phyloP scores from a whole-genome alignment of 1,140 invertebrate genomes.

The Papilio machaon region DNA sequence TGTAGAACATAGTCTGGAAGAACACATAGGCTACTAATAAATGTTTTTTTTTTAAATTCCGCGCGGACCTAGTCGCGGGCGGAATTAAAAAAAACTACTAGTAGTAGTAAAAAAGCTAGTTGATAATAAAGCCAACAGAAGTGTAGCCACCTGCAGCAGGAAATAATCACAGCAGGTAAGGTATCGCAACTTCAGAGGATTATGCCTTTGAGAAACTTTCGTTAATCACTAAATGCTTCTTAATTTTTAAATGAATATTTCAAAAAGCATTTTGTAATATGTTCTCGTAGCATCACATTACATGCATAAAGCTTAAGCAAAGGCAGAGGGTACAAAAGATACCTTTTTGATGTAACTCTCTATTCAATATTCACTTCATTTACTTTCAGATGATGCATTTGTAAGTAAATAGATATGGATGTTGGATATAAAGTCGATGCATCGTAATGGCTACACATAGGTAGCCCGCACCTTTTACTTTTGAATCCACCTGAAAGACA shows the following conservation, averaged over 20 bases:
- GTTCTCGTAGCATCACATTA: not conserved
- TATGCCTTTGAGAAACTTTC: not conserved
- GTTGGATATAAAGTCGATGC: not conserved
- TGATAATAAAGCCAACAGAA: not conserved
- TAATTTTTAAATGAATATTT: not conserved
- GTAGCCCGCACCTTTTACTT: not conserved
- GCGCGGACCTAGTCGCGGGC: too few species aligned
- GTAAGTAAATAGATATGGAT: constrained; percentile 1
- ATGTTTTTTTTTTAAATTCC: too few species aligned
- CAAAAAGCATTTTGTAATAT: not conserved
- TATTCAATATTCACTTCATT: not conserved
- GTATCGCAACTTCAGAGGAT: too few species aligned
- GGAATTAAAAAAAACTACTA: too few species aligned
- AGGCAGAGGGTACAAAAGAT: not conserved
- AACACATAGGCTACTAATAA: too few species aligned
- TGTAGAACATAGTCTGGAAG: too few species aligned
- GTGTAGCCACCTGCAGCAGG: too few species aligned
- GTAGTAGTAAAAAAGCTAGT: not conserved
- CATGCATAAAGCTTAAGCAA: too few species aligned
- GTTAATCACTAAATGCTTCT: not conserved
- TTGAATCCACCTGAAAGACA: constrained; percentile 13
- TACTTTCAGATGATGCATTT: not conserved
- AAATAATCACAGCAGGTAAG: too few species aligned
- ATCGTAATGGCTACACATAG: not conserved
- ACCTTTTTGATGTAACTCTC: not conserved